Conservation (phyloP, 64 coral and sea anemone species). For the Catalaphyllia jardinei region DNA sequence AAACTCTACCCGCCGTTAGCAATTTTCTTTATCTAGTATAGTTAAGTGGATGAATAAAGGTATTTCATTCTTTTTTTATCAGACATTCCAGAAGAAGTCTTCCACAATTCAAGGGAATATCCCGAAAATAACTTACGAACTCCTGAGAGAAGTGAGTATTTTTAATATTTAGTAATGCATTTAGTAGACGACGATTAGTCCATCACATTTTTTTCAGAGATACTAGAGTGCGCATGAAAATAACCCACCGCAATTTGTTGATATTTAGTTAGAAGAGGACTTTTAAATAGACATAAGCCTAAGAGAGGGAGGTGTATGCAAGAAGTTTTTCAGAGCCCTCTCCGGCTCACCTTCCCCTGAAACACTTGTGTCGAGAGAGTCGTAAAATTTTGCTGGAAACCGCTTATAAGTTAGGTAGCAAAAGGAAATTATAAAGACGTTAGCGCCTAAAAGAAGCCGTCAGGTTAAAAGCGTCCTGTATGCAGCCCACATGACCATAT, state of each 20-base stretch:
- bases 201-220: neutral
- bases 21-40: neutral
- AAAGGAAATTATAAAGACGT: too few relatives aligned
- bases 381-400: too few relatives aligned
- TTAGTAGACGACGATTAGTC: neutral
- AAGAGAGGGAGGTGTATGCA: too few relatives aligned
- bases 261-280: too few relatives aligned
- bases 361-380: too few relatives aligned
- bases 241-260: neutral
- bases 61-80: neutral
- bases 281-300: too few relatives aligned
- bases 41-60: neutral
- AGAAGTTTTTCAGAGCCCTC: too few relatives aligned
- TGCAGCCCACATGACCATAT: too few relatives aligned
- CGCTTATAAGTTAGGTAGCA: too few relatives aligned
- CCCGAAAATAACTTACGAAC: neutral
- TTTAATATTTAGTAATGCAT: neutral
- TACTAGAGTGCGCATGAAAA: neutral
- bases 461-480: too few relatives aligned
- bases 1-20: neutral
- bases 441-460: too few relatives aligned
- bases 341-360: too few relatives aligned
- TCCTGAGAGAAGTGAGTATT: neutral
- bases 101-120: slow-evolving; percentile 26
- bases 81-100: neutral